Conservation (phyloP, 2,113 vertebrate genomes). For the Aleadryas rufinucha region DNA sequence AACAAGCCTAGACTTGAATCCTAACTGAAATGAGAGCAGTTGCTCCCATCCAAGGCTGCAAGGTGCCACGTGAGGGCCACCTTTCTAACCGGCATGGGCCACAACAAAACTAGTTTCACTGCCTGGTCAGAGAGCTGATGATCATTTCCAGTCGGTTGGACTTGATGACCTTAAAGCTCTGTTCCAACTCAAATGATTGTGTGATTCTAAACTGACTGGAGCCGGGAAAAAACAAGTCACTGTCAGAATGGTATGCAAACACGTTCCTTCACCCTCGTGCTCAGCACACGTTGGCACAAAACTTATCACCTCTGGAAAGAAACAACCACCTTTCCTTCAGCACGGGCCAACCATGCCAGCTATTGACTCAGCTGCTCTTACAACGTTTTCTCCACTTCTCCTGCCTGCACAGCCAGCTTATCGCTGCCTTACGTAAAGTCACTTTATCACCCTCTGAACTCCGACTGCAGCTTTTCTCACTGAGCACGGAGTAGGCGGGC, state of each 20-base stretch:
- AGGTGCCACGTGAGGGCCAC: neutral
- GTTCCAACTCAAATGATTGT: neutral
- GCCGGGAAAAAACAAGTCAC: neutral
- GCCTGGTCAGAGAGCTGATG: neutral
- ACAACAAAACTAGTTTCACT: neutral
- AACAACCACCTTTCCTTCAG: neutral
- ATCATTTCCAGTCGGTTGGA: neutral
- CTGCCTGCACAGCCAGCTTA: neutral
- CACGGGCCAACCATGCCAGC: rapidly evolving
- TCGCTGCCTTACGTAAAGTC: neutral
- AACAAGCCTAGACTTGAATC: neutral
- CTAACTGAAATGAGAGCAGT: neutral
- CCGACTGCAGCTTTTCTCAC: neutral
- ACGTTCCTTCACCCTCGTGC: rapidly evolving
- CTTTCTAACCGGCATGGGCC: neutral
- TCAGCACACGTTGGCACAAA: neutral
- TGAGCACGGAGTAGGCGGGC: rapidly evolving
- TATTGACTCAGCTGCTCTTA: neutral
- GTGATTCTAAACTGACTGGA: neutral
- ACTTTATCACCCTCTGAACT: neutral
- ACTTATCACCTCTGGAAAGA: neutral
- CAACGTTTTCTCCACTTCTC: neutral
- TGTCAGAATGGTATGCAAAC: neutral
- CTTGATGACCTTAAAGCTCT: neutral
- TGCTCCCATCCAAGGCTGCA: neutral